Conservation (phyloP, 1,140 invertebrate species). For the Drosophila parabipectinata region DNA sequence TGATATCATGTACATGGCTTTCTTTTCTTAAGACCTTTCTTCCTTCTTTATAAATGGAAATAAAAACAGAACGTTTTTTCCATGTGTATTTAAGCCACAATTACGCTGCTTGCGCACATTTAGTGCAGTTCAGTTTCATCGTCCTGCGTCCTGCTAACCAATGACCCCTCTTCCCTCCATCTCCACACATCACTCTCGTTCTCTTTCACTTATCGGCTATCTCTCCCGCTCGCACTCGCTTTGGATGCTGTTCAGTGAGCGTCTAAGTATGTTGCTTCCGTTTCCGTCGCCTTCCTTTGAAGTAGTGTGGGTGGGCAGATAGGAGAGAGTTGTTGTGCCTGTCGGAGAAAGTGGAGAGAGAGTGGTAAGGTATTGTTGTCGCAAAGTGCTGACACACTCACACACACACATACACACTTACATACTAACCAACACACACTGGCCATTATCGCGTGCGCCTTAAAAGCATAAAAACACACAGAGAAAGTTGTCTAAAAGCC, state of each 20-base stretch:
- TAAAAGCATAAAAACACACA: conserved; percentile 65
- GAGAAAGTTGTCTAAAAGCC: conserved; percentile 80
- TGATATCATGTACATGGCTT: too few relatives aligned
- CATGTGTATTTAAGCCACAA: conserved; percentile 38
- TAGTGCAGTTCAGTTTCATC: conserved; percentile 56
- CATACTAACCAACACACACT: conserved; percentile 17
- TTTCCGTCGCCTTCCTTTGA: conserved; percentile 67
- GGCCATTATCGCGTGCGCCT: conserved; percentile 74
- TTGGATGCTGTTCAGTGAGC: conserved; percentile 29
- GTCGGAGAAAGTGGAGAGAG: conserved; percentile 10
- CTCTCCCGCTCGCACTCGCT: neutral
- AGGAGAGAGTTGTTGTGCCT: conserved; percentile 1
- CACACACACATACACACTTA: conserved; percentile 19
- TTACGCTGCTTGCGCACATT: conserved; percentile 57
- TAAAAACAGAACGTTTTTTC: neutral
- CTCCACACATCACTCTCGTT: neutral
- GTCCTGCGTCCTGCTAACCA: neutral
- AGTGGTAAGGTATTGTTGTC: conserved; percentile 61
- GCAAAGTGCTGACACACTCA: conserved; percentile 65
- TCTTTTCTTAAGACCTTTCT: neutral
- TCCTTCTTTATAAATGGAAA: neutral
- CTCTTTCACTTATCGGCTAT: neutral
- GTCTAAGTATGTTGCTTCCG: conserved; percentile 78
- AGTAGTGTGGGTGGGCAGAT: conserved; percentile 30
- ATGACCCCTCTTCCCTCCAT: conserved; percentile 3